Conservation (phyloP, 2,888 invertebrate species). For the Drosophila sordidapex region DNA sequence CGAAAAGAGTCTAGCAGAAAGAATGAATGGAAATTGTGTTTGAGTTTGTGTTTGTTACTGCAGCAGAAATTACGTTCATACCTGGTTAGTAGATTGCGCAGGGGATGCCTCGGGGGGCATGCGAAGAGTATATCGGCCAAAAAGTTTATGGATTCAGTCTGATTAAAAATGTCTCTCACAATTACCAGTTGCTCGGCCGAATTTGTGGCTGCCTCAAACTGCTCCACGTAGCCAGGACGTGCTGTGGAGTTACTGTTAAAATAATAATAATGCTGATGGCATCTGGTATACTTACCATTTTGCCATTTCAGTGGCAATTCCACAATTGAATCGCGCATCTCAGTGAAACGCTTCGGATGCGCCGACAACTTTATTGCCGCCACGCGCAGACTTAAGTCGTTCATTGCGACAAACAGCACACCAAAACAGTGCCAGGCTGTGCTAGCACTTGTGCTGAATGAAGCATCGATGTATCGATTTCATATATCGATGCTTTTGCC, state of each 20-base stretch:
- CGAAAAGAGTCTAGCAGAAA: conserved; percentile 54
- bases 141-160: conserved; percentile 46
- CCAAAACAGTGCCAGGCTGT: background rate
- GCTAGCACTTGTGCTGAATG: background rate
- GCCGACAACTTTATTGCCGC: conserved; percentile 8
- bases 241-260: conserved; percentile 26
- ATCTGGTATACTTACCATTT: background rate
- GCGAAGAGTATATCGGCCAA: conserved; percentile 82
- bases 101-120: conserved; percentile 83
- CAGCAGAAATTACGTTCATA: conserved; percentile 49
- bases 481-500: background rate
- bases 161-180: conserved; percentile 19
- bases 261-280: background rate
- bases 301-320: background rate
- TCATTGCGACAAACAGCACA: background rate
- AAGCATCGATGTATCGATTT: background rate
- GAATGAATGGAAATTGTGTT: background rate
- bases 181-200: conserved; percentile 35
- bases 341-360: background rate
- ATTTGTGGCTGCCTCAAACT: conserved; percentile 19
- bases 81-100: conserved; percentile 84
- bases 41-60: background rate
- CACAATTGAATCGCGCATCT: conserved; percentile 3
- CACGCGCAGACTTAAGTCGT: conserved; percentile 7
- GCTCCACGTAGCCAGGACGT: conserved; percentile 18